Evolutionary conservation across 2,113 vertebrate species (phyloP).

Genomic region (Lontra canadensis): DNA sequence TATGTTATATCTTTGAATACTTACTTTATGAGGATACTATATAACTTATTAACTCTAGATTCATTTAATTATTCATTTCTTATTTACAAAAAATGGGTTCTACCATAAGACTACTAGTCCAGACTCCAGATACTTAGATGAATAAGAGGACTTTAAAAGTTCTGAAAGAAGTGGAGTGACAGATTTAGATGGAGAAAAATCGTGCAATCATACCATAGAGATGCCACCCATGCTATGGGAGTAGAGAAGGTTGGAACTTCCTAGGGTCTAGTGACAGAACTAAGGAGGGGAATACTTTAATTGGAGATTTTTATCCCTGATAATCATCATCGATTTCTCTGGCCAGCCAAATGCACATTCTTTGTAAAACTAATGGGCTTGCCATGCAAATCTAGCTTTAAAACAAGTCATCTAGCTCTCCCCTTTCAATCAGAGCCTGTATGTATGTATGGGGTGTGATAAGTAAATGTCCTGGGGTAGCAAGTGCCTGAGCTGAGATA

Average conservation of each 20-base stretch:
- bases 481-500: not conserved
- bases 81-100: not conserved
- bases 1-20: not conserved
- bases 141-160: not conserved
- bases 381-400: not conserved
- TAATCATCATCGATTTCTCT: not conserved
- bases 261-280: not conserved
- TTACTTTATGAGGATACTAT: slow-evolving; percentile 16
- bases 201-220: not conserved
- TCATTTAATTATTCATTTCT: not conserved
- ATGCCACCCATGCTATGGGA: not conserved
- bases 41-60: not conserved
- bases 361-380: not conserved
- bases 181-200: not conserved
- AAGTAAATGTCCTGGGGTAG: not conserved
- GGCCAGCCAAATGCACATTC: not conserved
- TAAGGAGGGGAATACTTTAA: not conserved
- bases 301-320: not conserved
- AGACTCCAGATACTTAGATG: not conserved
- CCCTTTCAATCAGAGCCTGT: not conserved
- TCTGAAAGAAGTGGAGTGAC: not conserved
- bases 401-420: not conserved
- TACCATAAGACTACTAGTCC: not conserved
- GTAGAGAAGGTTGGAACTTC: not conserved
- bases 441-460: too few species aligned